A percentile compares a stretch with the other conserved stretches of the same genome.
phyloP scores from a whole-genome alignment of 2,113 vertebrate species.

The Proterorhinus semilunaris region DNA sequence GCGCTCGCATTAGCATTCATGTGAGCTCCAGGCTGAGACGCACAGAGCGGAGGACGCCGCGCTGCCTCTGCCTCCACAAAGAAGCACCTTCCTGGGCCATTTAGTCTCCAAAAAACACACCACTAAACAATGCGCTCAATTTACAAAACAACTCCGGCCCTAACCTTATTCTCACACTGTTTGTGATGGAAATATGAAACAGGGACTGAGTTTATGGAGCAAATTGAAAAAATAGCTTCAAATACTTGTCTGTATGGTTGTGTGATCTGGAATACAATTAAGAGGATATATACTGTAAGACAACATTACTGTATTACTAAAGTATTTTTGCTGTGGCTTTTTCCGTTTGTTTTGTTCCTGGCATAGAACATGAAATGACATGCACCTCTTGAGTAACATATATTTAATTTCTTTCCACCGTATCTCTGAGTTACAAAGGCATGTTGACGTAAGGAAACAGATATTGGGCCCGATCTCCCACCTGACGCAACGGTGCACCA shows the following conservation, averaged over 20 bases:
- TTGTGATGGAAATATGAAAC: not conserved
- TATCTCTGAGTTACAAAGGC: no score
- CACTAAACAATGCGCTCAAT: not conserved
- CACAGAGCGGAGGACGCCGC: not conserved
- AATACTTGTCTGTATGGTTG: not conserved
- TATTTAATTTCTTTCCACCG: no score
- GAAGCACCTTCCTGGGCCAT: not conserved
- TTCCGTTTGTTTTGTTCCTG: no score
- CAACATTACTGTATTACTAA: no score
- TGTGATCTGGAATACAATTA: not conserved
- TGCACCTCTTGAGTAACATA: no score
- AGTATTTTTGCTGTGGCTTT: no score
- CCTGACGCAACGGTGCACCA: no score
- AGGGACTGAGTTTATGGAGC: not conserved
- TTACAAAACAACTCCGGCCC: not conserved
- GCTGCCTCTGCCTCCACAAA: not conserved
- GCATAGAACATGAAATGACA: no score
- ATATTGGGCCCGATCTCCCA: no score
- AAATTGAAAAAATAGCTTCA: not conserved
- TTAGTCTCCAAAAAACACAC: not conserved
- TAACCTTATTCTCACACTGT: not conserved
- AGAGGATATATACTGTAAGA: no score
- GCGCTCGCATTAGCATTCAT: slow-evolving; percentile 25
- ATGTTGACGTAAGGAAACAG: no score
- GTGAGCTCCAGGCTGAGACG: not conserved